Evolutionary conservation across 2,888 invertebrate genomes (phyloP).

Genomic region (Tipula helvola): DNA sequence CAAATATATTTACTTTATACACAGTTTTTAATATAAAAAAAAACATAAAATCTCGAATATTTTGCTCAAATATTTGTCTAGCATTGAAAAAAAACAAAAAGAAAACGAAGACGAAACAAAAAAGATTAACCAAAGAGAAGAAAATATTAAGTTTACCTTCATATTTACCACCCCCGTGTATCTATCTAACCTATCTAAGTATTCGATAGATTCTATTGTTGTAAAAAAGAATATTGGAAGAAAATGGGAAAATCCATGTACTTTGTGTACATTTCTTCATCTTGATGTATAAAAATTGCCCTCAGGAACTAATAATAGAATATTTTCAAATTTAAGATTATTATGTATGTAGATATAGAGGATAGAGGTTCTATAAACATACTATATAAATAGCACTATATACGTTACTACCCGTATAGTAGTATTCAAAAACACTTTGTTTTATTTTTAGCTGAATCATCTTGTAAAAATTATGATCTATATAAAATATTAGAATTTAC

Average conservation of each 20-base stretch:
- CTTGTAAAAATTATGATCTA: background rate
- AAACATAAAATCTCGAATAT: background rate
- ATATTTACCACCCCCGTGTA: background rate
- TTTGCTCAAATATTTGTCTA: background rate
- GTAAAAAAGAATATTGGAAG: background rate
- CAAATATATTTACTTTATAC: background rate
- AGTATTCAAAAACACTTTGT: background rate
- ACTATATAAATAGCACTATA: background rate
- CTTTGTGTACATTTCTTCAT: background rate
- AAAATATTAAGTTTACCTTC: background rate
- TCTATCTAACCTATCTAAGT: background rate
- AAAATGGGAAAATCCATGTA: background rate
- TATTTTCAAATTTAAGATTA: background rate
- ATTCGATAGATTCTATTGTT: background rate
- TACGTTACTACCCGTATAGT: background rate
- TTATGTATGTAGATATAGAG: background rate
- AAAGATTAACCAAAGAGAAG: background rate
- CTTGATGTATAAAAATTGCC: background rate
- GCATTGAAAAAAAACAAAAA: background rate
- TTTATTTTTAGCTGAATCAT: background rate
- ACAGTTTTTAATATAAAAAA: conserved; percentile 4
- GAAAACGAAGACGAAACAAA: background rate
- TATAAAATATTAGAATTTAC: background rate
- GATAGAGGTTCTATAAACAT: background rate
- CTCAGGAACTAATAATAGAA: background rate